Evolutionary conservation across 2,888 invertebrate genomes (phyloP).

Genomic region (Callosobruchus maculatus): DNA sequence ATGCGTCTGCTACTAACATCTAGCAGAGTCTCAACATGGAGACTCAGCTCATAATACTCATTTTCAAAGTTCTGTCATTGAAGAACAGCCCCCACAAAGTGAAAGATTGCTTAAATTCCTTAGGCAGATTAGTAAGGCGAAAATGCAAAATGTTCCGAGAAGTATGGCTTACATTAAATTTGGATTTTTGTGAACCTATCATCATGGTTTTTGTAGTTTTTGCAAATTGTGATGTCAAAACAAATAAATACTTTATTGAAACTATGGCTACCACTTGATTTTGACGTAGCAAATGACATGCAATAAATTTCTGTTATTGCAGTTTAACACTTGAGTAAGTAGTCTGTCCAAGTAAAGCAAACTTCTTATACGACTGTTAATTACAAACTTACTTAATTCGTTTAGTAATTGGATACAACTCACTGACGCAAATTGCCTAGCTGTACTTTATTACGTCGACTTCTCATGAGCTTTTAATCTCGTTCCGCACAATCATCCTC

Average conservation of each 20-base stretch:
- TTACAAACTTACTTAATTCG: too few relatives aligned
- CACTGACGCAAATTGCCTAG: too few relatives aligned
- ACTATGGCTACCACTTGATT: slow-evolving; percentile 16
- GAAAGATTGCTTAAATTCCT: background rate
- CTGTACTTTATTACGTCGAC: too few relatives aligned
- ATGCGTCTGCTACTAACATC: background rate
- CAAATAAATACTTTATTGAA: slow-evolving; percentile 12
- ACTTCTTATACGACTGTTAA: too few relatives aligned
- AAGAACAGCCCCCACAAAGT: slow-evolving; percentile 1
- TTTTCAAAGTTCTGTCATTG: slow-evolving; percentile 7
- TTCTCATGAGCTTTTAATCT: too few relatives aligned
- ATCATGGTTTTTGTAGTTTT: slow-evolving; percentile 7
- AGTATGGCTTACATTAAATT: background rate
- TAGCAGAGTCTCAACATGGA: slow-evolving; percentile 1
- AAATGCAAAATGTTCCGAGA: slow-evolving; percentile 1
- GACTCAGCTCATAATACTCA: slow-evolving; percentile 1
- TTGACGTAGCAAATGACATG: background rate
- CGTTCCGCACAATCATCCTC: too few relatives aligned
- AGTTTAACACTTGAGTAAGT: background rate
- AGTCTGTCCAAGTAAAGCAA: too few relatives aligned
- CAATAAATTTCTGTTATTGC: background rate
- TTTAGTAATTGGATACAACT: too few relatives aligned
- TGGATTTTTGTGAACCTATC: slow-evolving; percentile 1
- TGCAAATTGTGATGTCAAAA: slow-evolving; percentile 4
- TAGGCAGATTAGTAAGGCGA: slow-evolving; percentile 1